Percentiles rank a stretch among this genome's conserved stretches.
Conservation (phyloP, 2,113 vertebrate species). For the Bombycilla garrulus region DNA sequence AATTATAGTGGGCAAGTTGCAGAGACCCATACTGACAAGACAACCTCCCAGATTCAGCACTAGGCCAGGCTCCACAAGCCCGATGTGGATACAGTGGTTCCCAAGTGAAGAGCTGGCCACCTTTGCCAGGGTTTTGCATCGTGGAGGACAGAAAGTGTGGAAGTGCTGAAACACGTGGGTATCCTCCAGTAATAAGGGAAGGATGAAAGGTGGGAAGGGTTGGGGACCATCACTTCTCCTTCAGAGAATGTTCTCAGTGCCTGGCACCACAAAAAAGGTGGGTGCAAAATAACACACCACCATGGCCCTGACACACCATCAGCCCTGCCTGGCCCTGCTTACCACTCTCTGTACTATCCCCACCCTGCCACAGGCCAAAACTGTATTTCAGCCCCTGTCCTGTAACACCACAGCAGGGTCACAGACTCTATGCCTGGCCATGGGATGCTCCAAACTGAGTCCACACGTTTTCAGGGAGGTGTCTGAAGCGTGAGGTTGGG, state of each 20-base stretch:
- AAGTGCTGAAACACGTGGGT: not conserved
- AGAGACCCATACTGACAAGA: rapidly evolving
- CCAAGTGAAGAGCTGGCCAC: not conserved
- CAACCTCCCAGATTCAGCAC: not conserved
- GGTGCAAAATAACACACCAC: not conserved
- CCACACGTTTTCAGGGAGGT: not conserved
- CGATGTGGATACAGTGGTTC: not conserved
- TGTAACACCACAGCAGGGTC: rapidly evolving
- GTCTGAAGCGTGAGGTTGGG: rapidly evolving
- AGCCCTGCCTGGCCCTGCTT: not conserved
- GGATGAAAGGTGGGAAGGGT: not conserved
- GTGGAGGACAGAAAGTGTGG: not conserved
- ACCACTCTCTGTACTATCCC: rapidly evolving
- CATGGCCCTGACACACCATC: rapidly evolving
- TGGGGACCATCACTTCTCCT: not conserved
- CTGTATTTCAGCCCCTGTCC: rapidly evolving
- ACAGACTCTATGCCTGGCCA: not conserved
- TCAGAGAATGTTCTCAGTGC: not conserved
- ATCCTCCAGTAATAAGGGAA: not conserved
- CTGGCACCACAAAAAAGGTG: not conserved
- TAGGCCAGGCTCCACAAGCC: not conserved
- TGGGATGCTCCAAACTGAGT: not conserved
- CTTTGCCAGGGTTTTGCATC: not conserved
- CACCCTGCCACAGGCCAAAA: not conserved
- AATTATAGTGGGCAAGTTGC: not conserved